Percentiles rank a stretch among this genome's conserved stretches.
phyloP scores from a whole-genome alignment of 1,140 invertebrate species.

The Drosophila simulans region DNA sequence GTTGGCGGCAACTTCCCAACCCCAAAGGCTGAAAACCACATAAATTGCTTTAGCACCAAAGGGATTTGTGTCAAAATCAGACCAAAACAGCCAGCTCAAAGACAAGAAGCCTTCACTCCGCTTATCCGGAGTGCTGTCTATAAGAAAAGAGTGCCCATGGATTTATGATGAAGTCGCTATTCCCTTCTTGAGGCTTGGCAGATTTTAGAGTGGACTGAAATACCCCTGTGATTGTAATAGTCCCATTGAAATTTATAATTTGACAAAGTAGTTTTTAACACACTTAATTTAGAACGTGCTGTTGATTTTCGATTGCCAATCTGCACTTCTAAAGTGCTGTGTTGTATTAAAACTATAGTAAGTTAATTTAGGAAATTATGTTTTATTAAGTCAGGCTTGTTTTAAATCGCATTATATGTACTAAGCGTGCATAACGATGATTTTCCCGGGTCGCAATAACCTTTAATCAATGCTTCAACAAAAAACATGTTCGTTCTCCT shows the following conservation, averaged over 20 bases:
- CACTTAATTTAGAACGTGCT: neutral
- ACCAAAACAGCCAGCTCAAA: slow-evolving; percentile 64
- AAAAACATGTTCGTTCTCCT: slow-evolving; percentile 20
- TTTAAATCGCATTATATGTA: neutral
- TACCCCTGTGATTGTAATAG: neutral
- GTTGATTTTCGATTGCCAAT: too few species aligned
- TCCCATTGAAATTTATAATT: neutral
- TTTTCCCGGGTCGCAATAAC: neutral
- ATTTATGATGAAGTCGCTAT: slow-evolving; percentile 33
- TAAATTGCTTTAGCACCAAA: slow-evolving; percentile 83
- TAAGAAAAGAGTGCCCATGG: slow-evolving; percentile 13
- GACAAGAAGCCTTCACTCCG: slow-evolving; percentile 52
- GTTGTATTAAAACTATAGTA: too few species aligned
- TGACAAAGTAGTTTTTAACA: neutral
- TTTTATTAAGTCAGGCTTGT: too few species aligned
- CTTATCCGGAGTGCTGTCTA: slow-evolving; percentile 16
- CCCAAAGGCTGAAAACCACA: slow-evolving; percentile 61
- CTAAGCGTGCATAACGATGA: neutral
- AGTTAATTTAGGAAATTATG: too few species aligned
- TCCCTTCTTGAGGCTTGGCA: slow-evolving; percentile 9
- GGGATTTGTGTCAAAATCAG: slow-evolving; percentile 80
- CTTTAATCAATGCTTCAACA: neutral
- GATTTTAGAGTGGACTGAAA: neutral
- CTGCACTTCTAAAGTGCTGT: too few species aligned
- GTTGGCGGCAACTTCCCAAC: slow-evolving; percentile 28